Base-by-base conservation (phyloP, 2,797 vertebrate genomes). In the Crocidura indochinensis region DNA sequence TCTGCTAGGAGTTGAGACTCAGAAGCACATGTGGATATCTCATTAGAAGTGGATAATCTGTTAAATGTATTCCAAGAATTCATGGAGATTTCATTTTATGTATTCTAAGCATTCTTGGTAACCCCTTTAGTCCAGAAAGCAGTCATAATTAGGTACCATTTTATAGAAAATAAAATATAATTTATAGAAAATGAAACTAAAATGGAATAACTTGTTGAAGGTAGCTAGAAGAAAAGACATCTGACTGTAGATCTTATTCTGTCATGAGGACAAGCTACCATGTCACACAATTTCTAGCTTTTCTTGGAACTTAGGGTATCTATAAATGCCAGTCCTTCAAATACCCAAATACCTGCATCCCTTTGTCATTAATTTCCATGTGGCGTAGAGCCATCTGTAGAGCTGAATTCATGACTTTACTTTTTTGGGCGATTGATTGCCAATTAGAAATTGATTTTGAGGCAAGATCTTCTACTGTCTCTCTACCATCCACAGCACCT, bases 101-200 rank as follows among this genome's bases (percentile, higher is more conserved):
- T 60, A 4, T 71, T 71, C 64, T 53, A 75, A 80, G 10, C 9
- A 29, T 1, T 79, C 24, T 1, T 51, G 49, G 4, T 31, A 81
- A 75, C 44, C 77, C 92, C 74, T 79, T 91, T 80, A 64, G 17
- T 14, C 26, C 44, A 71, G 56, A 60, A 20, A 89, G 72, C 24
- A 51, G 24, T 76, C 53, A 74, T 46, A 75, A 14, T 31, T 44
- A 91, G 24, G 27, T 29, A 27, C 38, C n/a, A 20, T 31, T 20
- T 62, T 85, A 83, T 83, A 67, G 51, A 72, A 62, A 38, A 38
- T 38, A 38, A 31, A 22, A 26, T 74, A 26, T 12, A 24, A 83
- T 69, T 86, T 88, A 26, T 26, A 84, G 53, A 84, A 84, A 10
- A 76, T n/a, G 19, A 84, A 87, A 69, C 19, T 94, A 81, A 46